A percentile compares a stretch with the other conserved stretches of the same genome.
Evolutionary conservation across 2,888 invertebrate genomes (phyloP).

Genomic region (Petrophora chlorosata): DNA sequence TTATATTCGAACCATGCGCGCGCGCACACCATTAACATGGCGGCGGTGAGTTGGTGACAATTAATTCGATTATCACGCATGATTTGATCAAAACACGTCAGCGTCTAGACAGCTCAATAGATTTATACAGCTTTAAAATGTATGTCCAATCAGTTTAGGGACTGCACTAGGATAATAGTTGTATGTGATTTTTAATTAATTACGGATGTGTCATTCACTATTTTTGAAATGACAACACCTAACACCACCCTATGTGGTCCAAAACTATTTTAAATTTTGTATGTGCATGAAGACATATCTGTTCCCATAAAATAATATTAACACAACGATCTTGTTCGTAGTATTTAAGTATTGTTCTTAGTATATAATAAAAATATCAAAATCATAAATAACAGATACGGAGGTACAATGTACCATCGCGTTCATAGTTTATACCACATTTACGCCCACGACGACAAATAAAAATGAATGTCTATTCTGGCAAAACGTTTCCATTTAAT

Average conservation of each 20-base stretch:
- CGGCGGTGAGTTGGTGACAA: conserved; percentile 56
- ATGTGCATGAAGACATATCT: no score
- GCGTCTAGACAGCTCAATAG: conserved; percentile 55
- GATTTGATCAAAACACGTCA: conserved; percentile 75
- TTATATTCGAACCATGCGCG: conserved; percentile 46
- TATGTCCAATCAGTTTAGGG: conserved; percentile 20
- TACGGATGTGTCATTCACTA: no score
- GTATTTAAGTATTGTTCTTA: no score
- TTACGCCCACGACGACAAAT: conserved; percentile 13
- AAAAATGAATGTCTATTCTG: conserved; percentile 5
- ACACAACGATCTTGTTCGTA: no score
- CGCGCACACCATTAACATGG: conserved; percentile 38
- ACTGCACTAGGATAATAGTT: conserved; percentile 10
- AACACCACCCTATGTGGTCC: no score
- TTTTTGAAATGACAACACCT: no score
- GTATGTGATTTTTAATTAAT: no score
- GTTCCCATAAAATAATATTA: no score
- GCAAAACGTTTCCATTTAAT: conserved; percentile 19
- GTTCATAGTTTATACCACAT: conserved; percentile 2
- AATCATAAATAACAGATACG: background rate
- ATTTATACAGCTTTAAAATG: conserved; percentile 41
- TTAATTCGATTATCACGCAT: conserved; percentile 80
- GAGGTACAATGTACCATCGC: conserved; percentile 6
- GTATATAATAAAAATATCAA: no score
- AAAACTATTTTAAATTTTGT: no score